phyloP scores from a whole-genome alignment of 2,113 vertebrate species.

The Puffinus mauretanicus region DNA sequence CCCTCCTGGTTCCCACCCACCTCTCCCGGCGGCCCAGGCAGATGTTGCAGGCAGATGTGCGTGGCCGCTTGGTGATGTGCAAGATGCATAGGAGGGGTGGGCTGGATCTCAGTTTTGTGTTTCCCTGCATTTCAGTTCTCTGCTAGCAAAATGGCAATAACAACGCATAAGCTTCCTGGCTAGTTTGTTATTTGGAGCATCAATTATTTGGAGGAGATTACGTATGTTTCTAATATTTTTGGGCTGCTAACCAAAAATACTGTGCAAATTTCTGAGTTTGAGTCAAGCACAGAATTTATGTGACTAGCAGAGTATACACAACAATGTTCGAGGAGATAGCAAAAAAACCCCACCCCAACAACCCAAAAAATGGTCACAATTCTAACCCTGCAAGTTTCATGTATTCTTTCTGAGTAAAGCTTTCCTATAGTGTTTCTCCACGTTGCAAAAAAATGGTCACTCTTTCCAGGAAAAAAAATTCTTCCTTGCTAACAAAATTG shows the following conservation, averaged over 20 bases:
- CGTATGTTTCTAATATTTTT: background rate
- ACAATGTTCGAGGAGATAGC: background rate
- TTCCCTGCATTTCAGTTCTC: background rate
- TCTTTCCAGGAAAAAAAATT: slow-evolving; percentile 3
- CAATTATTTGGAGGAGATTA: background rate
- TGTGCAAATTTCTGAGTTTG: slow-evolving; percentile 32
- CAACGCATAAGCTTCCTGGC: accelerated
- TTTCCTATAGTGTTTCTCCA: background rate
- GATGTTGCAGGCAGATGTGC: background rate
- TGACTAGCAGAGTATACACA: background rate
- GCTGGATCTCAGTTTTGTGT: background rate
- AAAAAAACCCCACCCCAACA: background rate
- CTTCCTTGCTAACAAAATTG: slow-evolving; percentile 25
- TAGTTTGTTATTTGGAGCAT: background rate
- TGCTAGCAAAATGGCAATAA: background rate
- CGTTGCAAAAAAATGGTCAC: background rate
- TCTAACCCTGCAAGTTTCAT: background rate
- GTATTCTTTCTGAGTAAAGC: background rate
- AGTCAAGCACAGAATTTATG: slow-evolving; percentile 32
- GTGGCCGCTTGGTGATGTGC: accelerated
- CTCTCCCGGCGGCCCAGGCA: background rate
- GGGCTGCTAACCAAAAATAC: background rate
- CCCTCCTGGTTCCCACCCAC: background rate
- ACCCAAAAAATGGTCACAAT: background rate
- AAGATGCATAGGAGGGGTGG: background rate